Evolutionary conservation across 2,797 vertebrate genomes (phyloP), one percentile per base, ranked within the genome.

Genomic region (Menidia menidia): DNA sequence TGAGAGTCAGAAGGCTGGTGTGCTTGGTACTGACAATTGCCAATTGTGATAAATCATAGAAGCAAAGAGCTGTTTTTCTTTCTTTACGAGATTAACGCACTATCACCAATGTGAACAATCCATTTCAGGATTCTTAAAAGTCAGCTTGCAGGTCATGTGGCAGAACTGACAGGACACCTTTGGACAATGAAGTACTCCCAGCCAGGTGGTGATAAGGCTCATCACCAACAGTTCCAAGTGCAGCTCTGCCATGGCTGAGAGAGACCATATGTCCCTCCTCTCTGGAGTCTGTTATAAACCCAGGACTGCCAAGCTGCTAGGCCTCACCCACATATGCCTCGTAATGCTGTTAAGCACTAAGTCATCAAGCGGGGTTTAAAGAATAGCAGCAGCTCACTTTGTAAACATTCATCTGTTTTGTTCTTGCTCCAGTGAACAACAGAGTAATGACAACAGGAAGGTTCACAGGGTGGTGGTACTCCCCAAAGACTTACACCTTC

Each of bases 251-350:
- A 75, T 41, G 42, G 75, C 78, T 77, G 84, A 89, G 82, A 75
- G 73, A 3, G 54, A 83, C 84, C 89, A 90, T 90, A 89, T 90
- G 88, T 85, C 80, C 83, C 68, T 60, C 65, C 73, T 85, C 73
- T 73, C 68, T 25, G 43, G 74, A 79, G 78, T 70, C 75, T 51
- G 59, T 73, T 64, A 63, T 25, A 64, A 69, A 67, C 44, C 33
- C 31, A 62, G 68, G 61, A 54, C 77, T 79, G 83, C 75, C 85
- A 89, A 81, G 77, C 69, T 18, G 42, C 70, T 55, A 65, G 81
- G 71, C 81, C 77, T 75, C 52, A 35, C 66, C 53, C 78, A 85
- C 81, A 83, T 82, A 67, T 73, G 75, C 78, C 71, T 64, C 63
- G 71, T 86, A 76, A 84, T 80, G 64, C 64, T 52, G 61, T 71